Evolutionary conservation across 2,888 invertebrate genomes (phyloP), one percentile per base, ranked within the genome.

Genomic region (Lydus trimaculatus): DNA sequence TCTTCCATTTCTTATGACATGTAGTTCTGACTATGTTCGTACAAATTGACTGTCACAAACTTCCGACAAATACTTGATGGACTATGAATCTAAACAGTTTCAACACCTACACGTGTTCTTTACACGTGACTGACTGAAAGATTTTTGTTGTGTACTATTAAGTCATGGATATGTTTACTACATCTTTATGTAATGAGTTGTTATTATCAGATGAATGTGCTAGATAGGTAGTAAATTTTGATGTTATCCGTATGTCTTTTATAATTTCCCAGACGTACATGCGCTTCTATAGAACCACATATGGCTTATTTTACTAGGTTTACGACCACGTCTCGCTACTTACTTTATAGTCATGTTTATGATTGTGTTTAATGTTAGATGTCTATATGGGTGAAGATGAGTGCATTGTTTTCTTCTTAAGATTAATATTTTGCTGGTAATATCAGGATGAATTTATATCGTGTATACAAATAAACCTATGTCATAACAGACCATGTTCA

Each of bases 261-360:
- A 56, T 56, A 56, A 25, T 56, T 56, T 56, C 15, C 9, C 1
- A 56, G 13, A 56, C 11, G 20, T 48, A 48, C 20, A 43, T 43
- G 5, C n/a, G 20, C 20, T 48, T 2, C 48, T 9, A n/a, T n/a
- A 8, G 31, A 15, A 65, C 64, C 20, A 59, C 69, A 39, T 65
- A 58, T 59, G 63, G 56, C 65, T 65, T 58, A 69, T 69, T n/a
- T 65, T 65, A 63, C 65, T 60, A 65, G 48, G 13, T 69, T 69
- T 69, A 69, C 43, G 69, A 69, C 63, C 65, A 63, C 6, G 56
- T 15, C 67, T 59, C 15, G 59, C 66, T 65, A 70, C 65, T 72
- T 64, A 71, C 69, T 69, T 71, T 71, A 69, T 66, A 59, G 66
- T 64, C 62, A 65, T 69, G 71, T 69, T 71, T 71, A 71, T 58